Conservation (phyloP, 2,888 invertebrate species). For the Trypoxylon attenuatum region DNA sequence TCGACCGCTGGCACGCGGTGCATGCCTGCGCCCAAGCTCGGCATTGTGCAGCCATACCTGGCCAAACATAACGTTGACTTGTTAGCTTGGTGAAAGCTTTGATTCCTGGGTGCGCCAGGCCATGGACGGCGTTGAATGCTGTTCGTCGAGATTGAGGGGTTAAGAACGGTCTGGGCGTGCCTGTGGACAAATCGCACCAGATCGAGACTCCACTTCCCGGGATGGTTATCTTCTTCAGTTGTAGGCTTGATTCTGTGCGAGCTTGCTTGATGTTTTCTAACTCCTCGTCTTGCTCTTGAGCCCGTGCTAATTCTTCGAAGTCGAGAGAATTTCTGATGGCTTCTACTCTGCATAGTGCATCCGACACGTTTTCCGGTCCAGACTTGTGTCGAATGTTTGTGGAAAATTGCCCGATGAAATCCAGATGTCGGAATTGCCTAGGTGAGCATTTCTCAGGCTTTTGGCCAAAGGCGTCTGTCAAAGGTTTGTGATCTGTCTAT, state of each 20-base stretch:
- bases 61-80: conserved; percentile 1
- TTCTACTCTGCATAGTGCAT: not conserved
- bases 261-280: not conserved
- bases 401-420: too few relatives aligned
- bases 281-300: too few relatives aligned
- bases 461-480: too few relatives aligned
- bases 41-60: not conserved
- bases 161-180: not conserved
- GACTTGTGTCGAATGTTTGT: too few relatives aligned
- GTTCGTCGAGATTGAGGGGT: not conserved
- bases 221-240: not conserved
- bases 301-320: too few relatives aligned
- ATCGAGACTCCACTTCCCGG: not conserved
- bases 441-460: too few relatives aligned
- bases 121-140: not conserved
- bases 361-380: not conserved
- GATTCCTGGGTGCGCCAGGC: not conserved
- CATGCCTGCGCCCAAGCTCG: not conserved
- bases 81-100: not conserved
- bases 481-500: too few relatives aligned
- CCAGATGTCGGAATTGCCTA: too few relatives aligned
- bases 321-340: too few relatives aligned
- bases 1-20: not conserved
- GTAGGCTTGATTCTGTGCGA: too few relatives aligned
- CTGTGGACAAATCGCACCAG: not conserved